Conservation (phyloP, 30 jellyfish, hydroid and myxozoan species). For the Rhopilema esculentum region DNA sequence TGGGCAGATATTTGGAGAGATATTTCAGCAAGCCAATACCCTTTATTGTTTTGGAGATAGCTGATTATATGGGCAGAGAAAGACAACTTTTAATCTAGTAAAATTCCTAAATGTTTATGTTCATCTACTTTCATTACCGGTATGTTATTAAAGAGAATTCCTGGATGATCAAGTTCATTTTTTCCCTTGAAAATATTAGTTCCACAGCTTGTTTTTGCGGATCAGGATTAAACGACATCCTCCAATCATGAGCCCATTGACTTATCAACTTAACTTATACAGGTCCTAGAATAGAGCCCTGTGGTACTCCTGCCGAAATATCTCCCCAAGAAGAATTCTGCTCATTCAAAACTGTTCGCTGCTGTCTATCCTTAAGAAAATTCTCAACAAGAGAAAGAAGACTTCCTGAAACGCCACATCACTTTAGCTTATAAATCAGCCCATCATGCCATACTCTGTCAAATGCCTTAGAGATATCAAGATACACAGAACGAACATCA, state of each 20-base stretch:
- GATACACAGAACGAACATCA: too few relatives aligned
- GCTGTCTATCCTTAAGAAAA: conserved; percentile 46
- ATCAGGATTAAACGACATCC: conserved; percentile 70
- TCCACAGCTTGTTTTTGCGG: conserved; percentile 60
- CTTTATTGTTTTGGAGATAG: conserved; percentile 57
- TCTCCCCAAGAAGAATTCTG: conserved; percentile 67
- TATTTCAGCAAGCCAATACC: conserved; percentile 73
- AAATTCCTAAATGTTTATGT: conserved; percentile 49
- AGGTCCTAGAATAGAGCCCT: conserved; percentile 72
- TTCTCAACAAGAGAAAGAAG: conserved; percentile 25
- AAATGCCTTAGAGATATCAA: conserved; percentile 56
- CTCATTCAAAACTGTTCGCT: conserved; percentile 59
- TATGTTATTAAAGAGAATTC: conserved; percentile 30
- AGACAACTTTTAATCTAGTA: conserved; percentile 42
- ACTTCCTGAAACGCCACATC: conserved; percentile 60
- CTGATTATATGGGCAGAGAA: conserved; percentile 45
- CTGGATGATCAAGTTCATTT: conserved; percentile 29
- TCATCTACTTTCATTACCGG: conserved; percentile 22
- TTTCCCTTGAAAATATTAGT: conserved; percentile 30
- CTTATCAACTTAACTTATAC: conserved; percentile 35
- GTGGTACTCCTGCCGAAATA: conserved; percentile 74
- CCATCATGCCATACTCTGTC: conserved; percentile 77
- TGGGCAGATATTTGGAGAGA: conserved; percentile 79
- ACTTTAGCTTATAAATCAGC: conserved; percentile 50
- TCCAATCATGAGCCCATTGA: conserved; percentile 69